Evolutionary conservation across 2,113 vertebrate species (phyloP).

Genomic region (Aphelocoma coerulescens): DNA sequence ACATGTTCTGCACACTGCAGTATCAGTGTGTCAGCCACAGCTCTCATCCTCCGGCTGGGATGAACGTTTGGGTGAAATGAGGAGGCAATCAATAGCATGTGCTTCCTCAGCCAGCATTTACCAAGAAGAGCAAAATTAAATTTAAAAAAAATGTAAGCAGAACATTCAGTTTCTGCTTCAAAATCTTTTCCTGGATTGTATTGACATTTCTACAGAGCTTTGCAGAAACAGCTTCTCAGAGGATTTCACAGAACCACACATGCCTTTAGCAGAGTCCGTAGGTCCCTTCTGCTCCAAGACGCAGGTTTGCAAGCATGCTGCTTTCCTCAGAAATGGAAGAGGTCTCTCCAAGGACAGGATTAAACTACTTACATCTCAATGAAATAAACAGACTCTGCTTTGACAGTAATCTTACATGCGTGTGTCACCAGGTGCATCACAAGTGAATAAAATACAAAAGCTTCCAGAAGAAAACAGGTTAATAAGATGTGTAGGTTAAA

Average conservation of each 20-base stretch:
- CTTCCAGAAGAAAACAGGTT: neutral
- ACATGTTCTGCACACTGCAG: neutral
- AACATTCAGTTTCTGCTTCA: neutral
- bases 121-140: neutral
- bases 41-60: rapidly evolving
- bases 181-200: neutral
- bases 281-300: neutral
- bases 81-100: neutral
- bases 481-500: neutral
- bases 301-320: neutral
- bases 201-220: neutral
- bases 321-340: neutral
- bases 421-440: neutral
- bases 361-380: neutral
- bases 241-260: neutral
- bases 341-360: neutral
- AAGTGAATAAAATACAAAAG: neutral
- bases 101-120: neutral
- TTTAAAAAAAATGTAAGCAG: neutral
- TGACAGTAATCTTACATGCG: rapidly evolving
- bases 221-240: neutral
- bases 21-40: neutral
- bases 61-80: neutral
- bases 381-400: neutral
- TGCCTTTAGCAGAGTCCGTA: neutral